Percentiles rank a stretch among this genome's conserved stretches.
phyloP scores from a whole-genome alignment of 2,888 invertebrate species.

The Drosophila sordidula region DNA sequence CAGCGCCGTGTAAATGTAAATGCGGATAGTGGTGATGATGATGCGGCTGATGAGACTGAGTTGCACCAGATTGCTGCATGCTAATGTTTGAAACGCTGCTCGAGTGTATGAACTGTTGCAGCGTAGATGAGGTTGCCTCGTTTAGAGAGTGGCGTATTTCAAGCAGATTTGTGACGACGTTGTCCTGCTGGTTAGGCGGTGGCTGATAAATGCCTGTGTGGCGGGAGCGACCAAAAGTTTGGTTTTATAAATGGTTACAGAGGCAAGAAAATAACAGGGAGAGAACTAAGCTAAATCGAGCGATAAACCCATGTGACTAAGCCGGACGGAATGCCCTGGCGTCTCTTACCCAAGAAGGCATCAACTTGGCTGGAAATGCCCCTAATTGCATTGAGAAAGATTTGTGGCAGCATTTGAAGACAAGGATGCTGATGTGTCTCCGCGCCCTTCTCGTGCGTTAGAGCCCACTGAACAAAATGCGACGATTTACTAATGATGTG shows the following conservation, averaged over 20 bases:
- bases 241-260: constrained; percentile 29
- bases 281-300: constrained; percentile 23
- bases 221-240: constrained; percentile 13
- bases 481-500: constrained; percentile 90
- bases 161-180: constrained; percentile 83
- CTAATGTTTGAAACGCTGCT: constrained; percentile 72
- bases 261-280: constrained; percentile 37
- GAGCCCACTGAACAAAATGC: constrained; percentile 91
- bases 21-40: constrained; percentile 76
- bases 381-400: constrained; percentile 96
- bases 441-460: constrained; percentile 89
- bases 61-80: constrained; percentile 43
- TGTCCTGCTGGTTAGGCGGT: constrained; percentile 75
- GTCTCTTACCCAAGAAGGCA: constrained; percentile 93
- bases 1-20: constrained; percentile 81
- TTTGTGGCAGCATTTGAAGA: constrained; percentile 92
- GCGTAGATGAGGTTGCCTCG: constrained; percentile 80
- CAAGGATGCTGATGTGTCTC: constrained; percentile 97
- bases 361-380: constrained; percentile 97
- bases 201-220: constrained; percentile 83
- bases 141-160: constrained; percentile 84
- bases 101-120: constrained; percentile 74
- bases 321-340: background rate
- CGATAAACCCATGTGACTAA: background rate
- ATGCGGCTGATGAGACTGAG: constrained; percentile 39